Percentiles rank a stretch among this genome's conserved stretches.
phyloP scores from a whole-genome alignment of 2,888 invertebrate species.

The Stenchaetothrips biformis region DNA sequence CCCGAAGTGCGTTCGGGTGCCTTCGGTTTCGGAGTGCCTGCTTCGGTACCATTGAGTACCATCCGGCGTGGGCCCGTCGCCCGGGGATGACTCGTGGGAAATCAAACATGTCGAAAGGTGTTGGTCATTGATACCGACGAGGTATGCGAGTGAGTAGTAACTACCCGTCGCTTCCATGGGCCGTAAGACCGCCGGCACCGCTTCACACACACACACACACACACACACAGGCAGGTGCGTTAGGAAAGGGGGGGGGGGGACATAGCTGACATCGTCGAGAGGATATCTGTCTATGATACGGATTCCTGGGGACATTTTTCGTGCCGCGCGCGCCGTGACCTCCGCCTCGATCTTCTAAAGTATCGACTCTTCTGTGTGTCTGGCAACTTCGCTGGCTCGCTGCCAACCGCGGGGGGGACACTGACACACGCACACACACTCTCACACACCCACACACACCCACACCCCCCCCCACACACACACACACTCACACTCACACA shows the following conservation, averaged over 20 bases:
- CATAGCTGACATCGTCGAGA: too few species aligned
- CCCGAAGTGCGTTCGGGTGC: too few species aligned
- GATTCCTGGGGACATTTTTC: not conserved
- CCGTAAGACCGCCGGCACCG: not conserved
- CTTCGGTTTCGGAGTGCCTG: too few species aligned
- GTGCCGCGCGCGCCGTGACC: not conserved
- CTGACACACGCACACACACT: too few species aligned
- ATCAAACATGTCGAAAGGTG: constrained; percentile 4
- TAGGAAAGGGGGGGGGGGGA: not conserved
- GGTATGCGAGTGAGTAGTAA: not conserved
- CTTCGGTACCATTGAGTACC: too few species aligned
- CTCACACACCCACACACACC: too few species aligned
- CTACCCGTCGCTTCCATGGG: not conserved
- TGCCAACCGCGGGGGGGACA: too few species aligned
- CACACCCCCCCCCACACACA: too few species aligned
- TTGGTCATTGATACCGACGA: not conserved
- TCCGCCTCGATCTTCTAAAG: not conserved
- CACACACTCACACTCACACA: too few species aligned
- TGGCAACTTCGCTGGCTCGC: too few species aligned
- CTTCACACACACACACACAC: not conserved
- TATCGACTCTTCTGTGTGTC: too few species aligned
- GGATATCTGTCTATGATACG: not conserved
- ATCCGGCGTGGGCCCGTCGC: not conserved
- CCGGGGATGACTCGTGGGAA: not conserved
- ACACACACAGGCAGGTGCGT: not conserved